Base-by-base conservation (phyloP, 2,888 invertebrate species). In the Digitonthophagus gazella region DNA sequence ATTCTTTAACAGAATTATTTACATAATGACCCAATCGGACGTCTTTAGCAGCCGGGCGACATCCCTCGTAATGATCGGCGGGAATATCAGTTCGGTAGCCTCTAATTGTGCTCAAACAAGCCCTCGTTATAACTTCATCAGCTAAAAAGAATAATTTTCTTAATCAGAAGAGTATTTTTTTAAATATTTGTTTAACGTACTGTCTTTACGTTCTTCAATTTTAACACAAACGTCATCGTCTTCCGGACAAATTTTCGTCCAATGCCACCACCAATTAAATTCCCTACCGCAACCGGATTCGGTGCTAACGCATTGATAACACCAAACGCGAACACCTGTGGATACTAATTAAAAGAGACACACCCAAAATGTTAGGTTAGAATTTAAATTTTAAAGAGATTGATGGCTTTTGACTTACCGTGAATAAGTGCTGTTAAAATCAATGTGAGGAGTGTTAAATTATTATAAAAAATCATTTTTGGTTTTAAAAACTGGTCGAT, bases 31-130 rank as follows among this genome's bases (percentile, higher is more conserved):
- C 95, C 71, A 96, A 82, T 75, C 89, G 90, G 0, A 91, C 86
- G 82, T 96, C 94, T 75, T 87, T 87, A 0, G 93, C 91, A 18
- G 94, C 92, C 5, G 90, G 86, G 67, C 95, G 86, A 77, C 96
- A 96, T 0, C 96, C 96, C 83, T 96, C 96, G 80, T 96, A 96
- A 70, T 91, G 92, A 80, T 96, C 96, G 0, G 95, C 93, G 3
- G 96, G 96, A 75, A 96, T 92, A 77, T 96, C 96, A 2, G 91
- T 93, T 67, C 96, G 86, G 74, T 93, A 88, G 54, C 88, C 90
- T 78, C 88, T 87, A 69, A 96, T 84, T 55, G 91, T 88, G 78
- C 95, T 96, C 58, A 96, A 82, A 79, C 96, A 96, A 75, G 94
- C 93, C 75, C 96, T 86, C 0, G 93, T 96, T 61, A 96, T 92